Percentiles rank a stretch among this genome's conserved stretches.
phyloP scores from a whole-genome alignment of 2,113 vertebrate species.

The Ginglymostoma cirratum region DNA sequence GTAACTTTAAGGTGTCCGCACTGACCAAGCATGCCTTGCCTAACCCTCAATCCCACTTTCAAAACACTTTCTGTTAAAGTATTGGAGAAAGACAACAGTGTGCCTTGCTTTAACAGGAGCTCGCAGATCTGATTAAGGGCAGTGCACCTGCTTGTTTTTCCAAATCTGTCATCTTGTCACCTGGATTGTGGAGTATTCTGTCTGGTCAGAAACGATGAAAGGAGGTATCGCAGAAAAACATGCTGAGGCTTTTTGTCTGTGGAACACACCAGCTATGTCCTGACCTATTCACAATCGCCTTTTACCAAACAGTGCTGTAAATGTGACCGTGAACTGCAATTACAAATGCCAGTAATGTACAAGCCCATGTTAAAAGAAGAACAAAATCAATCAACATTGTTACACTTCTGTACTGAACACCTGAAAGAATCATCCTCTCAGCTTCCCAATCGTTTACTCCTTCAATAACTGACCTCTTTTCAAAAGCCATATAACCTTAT shows the following conservation, averaged over 20 bases:
- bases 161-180: not conserved
- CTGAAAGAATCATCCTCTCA: too few relatives aligned
- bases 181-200: not conserved
- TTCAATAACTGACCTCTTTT: too few relatives aligned
- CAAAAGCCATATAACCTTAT: too few relatives aligned
- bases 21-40: not conserved
- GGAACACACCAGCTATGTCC: not conserved
- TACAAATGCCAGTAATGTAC: not conserved
- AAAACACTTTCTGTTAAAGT: not conserved
- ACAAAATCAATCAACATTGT: not conserved
- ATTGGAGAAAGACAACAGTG: not conserved
- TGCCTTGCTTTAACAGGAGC: not conserved
- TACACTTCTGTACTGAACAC: not conserved
- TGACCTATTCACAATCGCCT: not conserved
- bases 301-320: not conserved
- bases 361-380: not conserved
- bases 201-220: not conserved
- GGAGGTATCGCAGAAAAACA: not conserved
- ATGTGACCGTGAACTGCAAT: not conserved
- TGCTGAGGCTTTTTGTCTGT: not conserved
- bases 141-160: not conserved
- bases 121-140: not conserved
- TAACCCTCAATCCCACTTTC: not conserved
- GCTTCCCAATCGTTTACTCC: too few relatives aligned
- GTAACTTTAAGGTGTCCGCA: not conserved